A percentile compares a stretch with the other conserved stretches of the same genome.
Conservation (phyloP, 2,797 vertebrate species). For the Sebastes hopkinsi region DNA sequence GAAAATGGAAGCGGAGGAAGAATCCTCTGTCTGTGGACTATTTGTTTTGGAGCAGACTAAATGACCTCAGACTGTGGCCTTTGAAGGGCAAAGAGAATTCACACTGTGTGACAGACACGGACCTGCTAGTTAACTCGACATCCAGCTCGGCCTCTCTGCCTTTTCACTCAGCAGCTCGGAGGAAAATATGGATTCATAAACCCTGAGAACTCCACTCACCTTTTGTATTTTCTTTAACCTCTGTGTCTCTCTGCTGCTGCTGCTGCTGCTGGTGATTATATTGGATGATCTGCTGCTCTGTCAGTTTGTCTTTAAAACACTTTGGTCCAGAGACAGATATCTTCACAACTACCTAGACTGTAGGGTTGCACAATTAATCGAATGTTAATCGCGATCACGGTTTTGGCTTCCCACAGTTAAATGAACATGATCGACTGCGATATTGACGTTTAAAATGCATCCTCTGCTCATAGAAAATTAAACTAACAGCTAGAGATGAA, state of each 20-base stretch:
- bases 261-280: neutral
- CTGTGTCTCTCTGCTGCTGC: neutral
- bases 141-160: neutral
- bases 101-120: conserved; percentile 7
- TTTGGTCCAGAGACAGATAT: neutral
- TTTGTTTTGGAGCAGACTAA: neutral
- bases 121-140: conserved; percentile 15
- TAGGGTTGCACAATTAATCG: no score
- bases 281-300: neutral
- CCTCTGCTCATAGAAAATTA: no score
- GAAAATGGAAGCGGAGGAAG: neutral
- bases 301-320: neutral
- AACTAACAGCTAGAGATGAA: no score
- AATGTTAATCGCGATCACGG: no score
- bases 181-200: conserved; percentile 7
- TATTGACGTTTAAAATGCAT: neutral
- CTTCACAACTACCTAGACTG: neutral
- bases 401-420: no score
- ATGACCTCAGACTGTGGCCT: conserved; percentile 18
- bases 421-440: no score
- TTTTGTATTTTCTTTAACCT: conserved; percentile 15
- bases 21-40: neutral
- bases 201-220: conserved; percentile 5
- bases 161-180: conserved; percentile 8
- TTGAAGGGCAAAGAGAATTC: conserved; percentile 33